These are phyloP conservation scores for Sakesphorus luctuosus DNA, from an alignment of 2,113 vertebrate species.

Conservation along the genomic window DNA sequence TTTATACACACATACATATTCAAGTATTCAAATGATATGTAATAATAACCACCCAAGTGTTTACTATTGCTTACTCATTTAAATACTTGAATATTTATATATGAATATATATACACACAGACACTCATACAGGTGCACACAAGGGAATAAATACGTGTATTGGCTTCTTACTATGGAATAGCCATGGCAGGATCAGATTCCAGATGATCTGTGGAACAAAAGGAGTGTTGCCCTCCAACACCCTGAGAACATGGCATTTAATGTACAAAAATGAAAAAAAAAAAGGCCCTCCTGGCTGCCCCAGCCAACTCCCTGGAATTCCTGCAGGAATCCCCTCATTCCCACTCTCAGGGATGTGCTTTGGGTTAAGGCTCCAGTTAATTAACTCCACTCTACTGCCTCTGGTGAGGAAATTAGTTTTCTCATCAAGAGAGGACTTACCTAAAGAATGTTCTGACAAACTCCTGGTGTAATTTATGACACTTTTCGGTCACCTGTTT, in stretches of 20 bases:
- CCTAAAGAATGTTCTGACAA: background rate
- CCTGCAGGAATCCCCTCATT: background rate
- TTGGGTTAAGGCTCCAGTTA: background rate
- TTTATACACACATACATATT: no score
- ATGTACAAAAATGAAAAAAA: background rate
- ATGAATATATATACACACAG: background rate
- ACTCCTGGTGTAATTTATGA: background rate
- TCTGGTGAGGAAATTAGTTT: background rate
- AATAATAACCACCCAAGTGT: background rate
- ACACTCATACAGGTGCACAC: background rate
- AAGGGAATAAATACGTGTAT: background rate
- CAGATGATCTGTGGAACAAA: background rate
- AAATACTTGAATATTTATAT: background rate
- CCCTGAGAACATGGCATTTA: background rate
- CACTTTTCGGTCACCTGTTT: background rate
- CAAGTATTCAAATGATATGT: background rate
- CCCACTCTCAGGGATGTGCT: background rate
- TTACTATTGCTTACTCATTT: background rate
- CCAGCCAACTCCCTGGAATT: background rate
- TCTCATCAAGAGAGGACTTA: background rate
- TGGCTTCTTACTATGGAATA: accelerated
- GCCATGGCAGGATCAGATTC: background rate
- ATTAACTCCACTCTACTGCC: background rate
- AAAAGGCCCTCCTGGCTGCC: accelerated
- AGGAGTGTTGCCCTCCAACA: background rate